A percentile compares a stretch with the other conserved stretches of the same genome.
phyloP scores from a whole-genome alignment of 64 coral and sea anemone species.

The Dendronephthya gigantea region DNA sequence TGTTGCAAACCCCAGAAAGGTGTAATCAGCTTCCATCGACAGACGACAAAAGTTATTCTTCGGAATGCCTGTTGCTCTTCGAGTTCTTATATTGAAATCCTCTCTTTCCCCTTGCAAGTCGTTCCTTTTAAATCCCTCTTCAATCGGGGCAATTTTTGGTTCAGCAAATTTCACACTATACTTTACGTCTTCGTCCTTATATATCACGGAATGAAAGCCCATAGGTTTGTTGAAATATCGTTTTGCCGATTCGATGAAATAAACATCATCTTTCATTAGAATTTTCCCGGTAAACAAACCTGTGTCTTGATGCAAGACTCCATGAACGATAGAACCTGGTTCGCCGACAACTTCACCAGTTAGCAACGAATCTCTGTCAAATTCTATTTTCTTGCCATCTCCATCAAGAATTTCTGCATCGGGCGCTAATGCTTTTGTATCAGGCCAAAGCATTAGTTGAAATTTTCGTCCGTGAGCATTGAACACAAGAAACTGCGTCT shows the following conservation, averaged over 20 bases:
- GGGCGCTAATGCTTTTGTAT: slow-evolving; percentile 51
- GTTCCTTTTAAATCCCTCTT: neutral
- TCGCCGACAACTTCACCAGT: slow-evolving; percentile 61
- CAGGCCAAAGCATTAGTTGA: slow-evolving; percentile 44
- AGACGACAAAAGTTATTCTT: neutral
- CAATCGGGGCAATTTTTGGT: neutral
- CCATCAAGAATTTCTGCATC: slow-evolving; percentile 66
- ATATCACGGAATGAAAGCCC: slow-evolving; percentile 81
- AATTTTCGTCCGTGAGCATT: slow-evolving; percentile 49
- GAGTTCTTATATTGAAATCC: neutral
- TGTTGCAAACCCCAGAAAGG: neutral
- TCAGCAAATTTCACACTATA: slow-evolving; percentile 49
- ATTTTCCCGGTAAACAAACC: slow-evolving; percentile 85
- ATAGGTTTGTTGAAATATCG: slow-evolving; percentile 54
- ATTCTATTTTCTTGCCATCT: slow-evolving; percentile 52
- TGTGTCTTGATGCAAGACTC: slow-evolving; percentile 56
- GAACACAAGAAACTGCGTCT: slow-evolving; percentile 53
- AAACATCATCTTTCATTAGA: slow-evolving; percentile 41
- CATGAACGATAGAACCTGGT: slow-evolving; percentile 59
- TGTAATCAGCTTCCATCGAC: slow-evolving; percentile 11
- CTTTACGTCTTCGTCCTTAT: slow-evolving; percentile 64
- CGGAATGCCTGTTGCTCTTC: neutral
- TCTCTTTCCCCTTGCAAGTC: neutral
- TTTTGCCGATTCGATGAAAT: slow-evolving; percentile 63
- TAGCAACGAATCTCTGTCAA: slow-evolving; percentile 59